Conservation (phyloP, 2,113 vertebrate species). For the Xiphophorus couchianus region DNA sequence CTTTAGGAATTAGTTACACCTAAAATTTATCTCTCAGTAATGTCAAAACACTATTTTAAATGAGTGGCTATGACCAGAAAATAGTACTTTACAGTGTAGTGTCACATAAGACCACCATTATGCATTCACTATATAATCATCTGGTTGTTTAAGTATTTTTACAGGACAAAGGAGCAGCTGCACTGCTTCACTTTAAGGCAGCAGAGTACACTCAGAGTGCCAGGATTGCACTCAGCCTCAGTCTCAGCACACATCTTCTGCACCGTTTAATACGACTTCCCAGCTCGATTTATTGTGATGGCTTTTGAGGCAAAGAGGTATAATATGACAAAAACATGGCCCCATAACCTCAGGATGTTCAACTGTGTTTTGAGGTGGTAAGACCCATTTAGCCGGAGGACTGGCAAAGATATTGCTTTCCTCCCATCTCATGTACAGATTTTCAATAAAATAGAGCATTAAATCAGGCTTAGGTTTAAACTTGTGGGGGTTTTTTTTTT, state of each 20-base stretch:
- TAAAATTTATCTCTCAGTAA: neutral
- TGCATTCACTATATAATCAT: constrained; percentile 49
- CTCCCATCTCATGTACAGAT: constrained; percentile 70
- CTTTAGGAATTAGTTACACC: neutral
- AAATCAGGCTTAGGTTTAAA: constrained; percentile 68
- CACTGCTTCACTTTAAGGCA: constrained; percentile 85
- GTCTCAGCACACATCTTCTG: constrained; percentile 87
- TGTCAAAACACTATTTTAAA: neutral
- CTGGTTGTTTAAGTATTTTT: constrained; percentile 70
- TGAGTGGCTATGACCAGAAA: neutral
- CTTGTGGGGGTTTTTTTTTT: constrained; percentile 29
- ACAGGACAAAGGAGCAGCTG: constrained; percentile 86
- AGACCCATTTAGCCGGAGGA: constrained; percentile 66
- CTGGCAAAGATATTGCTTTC: constrained; percentile 70
- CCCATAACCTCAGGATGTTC: constrained; percentile 87
- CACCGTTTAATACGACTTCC: constrained; percentile 90
- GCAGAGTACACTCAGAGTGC: constrained; percentile 81
- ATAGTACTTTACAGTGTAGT: neutral
- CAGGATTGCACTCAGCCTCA: constrained; percentile 89
- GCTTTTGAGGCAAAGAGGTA: constrained; percentile 93
- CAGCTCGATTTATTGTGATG: constrained; percentile 89
- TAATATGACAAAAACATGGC: constrained; percentile 92
- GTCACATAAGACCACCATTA: constrained; percentile 23
- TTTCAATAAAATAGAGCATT: constrained; percentile 70
- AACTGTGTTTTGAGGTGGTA: constrained; percentile 69